Conservation (phyloP, 2,888 invertebrate species). For the Diaphora mendica region DNA sequence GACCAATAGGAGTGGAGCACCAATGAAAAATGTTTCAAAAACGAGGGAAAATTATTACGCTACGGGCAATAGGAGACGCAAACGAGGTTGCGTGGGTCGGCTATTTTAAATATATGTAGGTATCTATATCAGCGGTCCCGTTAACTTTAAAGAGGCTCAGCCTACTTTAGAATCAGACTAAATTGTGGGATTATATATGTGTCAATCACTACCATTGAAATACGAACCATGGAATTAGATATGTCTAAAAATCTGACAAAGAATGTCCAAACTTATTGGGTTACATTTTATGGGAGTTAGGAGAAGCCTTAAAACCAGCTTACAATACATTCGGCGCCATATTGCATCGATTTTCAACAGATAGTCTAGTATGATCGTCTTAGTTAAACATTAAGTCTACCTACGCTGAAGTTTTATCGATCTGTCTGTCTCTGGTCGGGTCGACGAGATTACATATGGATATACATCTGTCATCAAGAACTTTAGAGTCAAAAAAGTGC, state of each 20-base stretch:
- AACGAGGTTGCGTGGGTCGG: no score
- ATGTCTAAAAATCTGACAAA: neutral
- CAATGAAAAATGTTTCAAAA: no score
- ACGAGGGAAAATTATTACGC: no score
- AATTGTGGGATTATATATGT: neutral
- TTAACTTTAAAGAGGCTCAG: no score
- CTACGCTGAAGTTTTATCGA: constrained; percentile 19
- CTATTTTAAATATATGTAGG: no score
- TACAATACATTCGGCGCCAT: constrained; percentile 10
- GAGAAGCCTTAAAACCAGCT: constrained; percentile 23
- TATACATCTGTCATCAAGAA: neutral
- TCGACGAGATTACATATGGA: constrained; percentile 18
- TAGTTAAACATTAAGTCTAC: constrained; percentile 12
- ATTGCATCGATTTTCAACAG: constrained; percentile 36
- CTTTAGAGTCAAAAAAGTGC: neutral
- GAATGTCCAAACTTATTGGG: neutral
- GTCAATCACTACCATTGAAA: neutral
- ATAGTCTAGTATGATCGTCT: constrained; percentile 19
- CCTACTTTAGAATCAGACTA: no score
- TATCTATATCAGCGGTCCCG: no score
- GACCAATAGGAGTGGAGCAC: no score
- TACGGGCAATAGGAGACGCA: no score
- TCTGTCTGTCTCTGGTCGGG: constrained; percentile 10
- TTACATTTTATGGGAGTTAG: constrained; percentile 19
- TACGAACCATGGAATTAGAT: neutral